phyloP scores from a whole-genome alignment of 1,140 invertebrate genomes.

The Babylonia areolata region DNA sequence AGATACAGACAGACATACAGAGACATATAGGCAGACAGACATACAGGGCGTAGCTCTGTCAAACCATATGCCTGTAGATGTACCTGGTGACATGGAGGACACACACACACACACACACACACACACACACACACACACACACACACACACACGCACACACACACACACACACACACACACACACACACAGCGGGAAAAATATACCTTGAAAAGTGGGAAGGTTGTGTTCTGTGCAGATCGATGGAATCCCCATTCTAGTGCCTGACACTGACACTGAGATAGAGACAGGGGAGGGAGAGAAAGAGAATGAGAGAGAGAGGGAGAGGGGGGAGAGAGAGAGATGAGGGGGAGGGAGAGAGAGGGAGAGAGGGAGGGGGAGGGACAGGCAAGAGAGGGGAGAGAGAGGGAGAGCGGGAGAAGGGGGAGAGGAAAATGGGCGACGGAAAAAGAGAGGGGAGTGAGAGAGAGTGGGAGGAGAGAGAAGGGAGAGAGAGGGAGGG shows the following conservation, averaged over 20 bases:
- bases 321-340: neutral
- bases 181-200: neutral
- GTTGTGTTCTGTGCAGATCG: neutral
- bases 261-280: neutral
- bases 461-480: too few species aligned
- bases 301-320: neutral
- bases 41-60: too few species aligned
- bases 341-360: too few species aligned
- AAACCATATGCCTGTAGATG: too few species aligned
- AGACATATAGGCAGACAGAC: neutral
- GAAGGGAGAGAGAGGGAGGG: too few species aligned
- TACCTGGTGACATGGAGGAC: too few species aligned
- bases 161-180: conserved; percentile 2
- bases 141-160: neutral
- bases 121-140: neutral
- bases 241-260: neutral
- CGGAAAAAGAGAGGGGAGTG: too few species aligned
- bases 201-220: neutral
- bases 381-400: too few species aligned
- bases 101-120: neutral
- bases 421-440: too few species aligned
- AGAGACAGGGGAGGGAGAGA: neutral
- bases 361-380: too few species aligned
- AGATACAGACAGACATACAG: neutral
- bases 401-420: too few species aligned